Evolutionary conservation across 2,113 vertebrate genomes (phyloP).

Genomic region (Ammospiza caudacuta): DNA sequence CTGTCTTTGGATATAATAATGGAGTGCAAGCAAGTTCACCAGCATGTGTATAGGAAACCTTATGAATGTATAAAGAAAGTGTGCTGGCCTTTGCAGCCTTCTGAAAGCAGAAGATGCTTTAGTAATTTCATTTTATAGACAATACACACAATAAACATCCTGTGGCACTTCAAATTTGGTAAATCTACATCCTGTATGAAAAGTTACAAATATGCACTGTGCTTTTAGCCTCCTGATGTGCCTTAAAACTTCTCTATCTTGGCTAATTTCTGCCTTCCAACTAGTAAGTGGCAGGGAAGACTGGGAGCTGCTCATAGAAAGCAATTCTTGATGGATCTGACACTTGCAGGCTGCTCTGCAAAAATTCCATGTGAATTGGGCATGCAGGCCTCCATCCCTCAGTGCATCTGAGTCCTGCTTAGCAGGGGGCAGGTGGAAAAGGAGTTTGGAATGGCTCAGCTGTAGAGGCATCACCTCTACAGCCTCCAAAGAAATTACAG

Average conservation of each 20-base stretch:
- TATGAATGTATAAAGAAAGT: neutral
- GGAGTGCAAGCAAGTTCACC: neutral
- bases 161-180: neutral
- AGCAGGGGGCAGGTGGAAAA: neutral
- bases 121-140: neutral
- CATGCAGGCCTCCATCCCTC: neutral
- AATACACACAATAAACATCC: neutral
- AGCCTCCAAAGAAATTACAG: neutral
- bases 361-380: neutral
- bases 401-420: neutral
- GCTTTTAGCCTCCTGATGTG: neutral
- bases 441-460: neutral
- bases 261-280: neutral
- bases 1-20: neutral
- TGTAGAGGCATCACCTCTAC: neutral
- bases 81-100: neutral
- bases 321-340: neutral
- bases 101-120: neutral
- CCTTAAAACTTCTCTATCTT: neutral
- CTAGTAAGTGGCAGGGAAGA: neutral
- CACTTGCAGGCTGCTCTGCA: neutral
- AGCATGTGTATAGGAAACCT: neutral
- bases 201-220: neutral
- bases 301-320: neutral
- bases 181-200: neutral